phyloP scores from a whole-genome alignment of 2,113 vertebrate genomes.

The Eublepharis macularius region DNA sequence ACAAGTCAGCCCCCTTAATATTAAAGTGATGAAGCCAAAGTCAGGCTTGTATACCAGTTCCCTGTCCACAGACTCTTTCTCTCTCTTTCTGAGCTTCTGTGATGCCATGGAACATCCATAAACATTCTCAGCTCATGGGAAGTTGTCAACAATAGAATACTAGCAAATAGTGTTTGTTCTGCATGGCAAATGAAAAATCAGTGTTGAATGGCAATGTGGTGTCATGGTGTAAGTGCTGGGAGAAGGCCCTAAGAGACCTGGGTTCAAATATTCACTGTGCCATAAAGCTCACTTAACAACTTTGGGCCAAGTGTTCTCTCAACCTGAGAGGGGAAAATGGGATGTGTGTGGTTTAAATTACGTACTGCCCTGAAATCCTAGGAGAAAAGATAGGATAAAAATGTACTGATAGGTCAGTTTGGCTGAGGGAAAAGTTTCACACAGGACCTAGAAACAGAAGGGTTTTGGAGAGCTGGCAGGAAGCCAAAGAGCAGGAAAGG shows the following conservation, averaged over 20 bases:
- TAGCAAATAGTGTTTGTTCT: neutral
- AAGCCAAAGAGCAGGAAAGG: neutral
- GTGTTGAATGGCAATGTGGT: no score
- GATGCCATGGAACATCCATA: neutral
- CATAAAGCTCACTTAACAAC: no score
- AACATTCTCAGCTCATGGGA: neutral
- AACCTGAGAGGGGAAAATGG: no score
- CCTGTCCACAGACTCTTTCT: neutral
- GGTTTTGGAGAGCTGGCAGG: neutral
- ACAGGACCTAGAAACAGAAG: neutral
- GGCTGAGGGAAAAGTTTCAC: neutral
- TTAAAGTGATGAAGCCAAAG: neutral
- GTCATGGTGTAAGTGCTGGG: no score
- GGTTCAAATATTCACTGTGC: no score
- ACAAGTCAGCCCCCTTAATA: neutral
- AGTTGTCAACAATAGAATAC: neutral
- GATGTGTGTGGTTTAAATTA: no score
- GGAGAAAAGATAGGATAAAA: no score
- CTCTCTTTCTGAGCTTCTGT: neutral
- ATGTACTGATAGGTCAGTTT: no score
- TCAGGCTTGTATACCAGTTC: neutral
- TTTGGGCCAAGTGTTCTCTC: no score
- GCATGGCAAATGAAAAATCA: neutral
- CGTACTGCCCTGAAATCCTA: no score
- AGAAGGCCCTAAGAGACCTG: no score